Evolutionary conservation across 2,888 invertebrate genomes (phyloP), one percentile per base, ranked within the genome.

Genomic region (Phalangium opilio): DNA sequence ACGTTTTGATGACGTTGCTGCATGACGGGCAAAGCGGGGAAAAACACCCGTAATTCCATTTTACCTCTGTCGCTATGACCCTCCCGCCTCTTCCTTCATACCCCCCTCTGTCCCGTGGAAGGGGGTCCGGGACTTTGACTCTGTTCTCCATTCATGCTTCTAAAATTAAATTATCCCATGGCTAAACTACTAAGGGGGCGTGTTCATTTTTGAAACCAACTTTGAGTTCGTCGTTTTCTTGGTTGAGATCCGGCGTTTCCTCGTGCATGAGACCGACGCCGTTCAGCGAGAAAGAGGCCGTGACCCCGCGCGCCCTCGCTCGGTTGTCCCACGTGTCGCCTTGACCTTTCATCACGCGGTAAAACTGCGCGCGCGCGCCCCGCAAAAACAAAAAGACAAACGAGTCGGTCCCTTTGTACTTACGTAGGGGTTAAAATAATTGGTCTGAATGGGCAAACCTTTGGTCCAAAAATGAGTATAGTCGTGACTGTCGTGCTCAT

Each of bases 261-360:
- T 85, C 85, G 0, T 83, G 78, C 49, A 83, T 81, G 38, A 85
- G 70, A 1, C 85, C 85, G 12, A 85, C 82, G 15, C 86, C 86
- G 63, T 85, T 86, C 44, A 86, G 71, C 0, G 84, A 85, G 59
- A 84, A 84, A 3, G 84, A 83, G 2, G 85, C 83, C 0, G 84
- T 82, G 34, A 84, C 79, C 32, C 85, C 85, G 15, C 84, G 73
- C 1, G 84, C 83, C 45, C 83, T 73, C 1, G 84, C 82, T 48
- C 83, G 72, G 59, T 82, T 83, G 68, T 87, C 86, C 83, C 85
- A 86, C 59, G 85, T 84, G 64, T 87, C 86, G 20, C 86, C 87
- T 55, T 84, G 83, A 10, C 87, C 87, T 55, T 80, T 76, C 8
- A 83, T 70, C 10, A 89, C 84, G 43, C 86, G 75, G 41, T 82